These are phyloP conservation scores for Eriosoma lanigerum DNA, from an alignment of 1,140 invertebrate species.

Conservation along the genomic window DNA sequence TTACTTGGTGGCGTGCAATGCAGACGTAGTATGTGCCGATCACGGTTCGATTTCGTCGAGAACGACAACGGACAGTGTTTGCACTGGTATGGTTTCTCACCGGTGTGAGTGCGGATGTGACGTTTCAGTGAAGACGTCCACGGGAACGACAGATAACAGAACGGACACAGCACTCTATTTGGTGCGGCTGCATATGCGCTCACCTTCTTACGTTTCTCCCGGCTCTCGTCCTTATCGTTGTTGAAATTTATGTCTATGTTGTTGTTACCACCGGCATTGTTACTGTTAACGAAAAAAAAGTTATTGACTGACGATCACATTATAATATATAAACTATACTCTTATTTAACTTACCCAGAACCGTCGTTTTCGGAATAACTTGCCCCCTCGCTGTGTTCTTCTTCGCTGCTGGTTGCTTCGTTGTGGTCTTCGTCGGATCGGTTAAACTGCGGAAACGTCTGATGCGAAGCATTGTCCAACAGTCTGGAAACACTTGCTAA, in stretches of 20 bases:
- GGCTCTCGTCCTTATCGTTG: constrained; percentile 58
- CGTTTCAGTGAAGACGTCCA: constrained; percentile 92
- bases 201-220: constrained; percentile 72
- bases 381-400: constrained; percentile 57
- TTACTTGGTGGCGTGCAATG: constrained; percentile 55
- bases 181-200: constrained; percentile 95
- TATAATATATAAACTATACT: not conserved
- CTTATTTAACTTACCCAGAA: constrained; percentile 10
- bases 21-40: constrained; percentile 76
- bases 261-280: constrained; percentile 58
- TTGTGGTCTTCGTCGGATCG: constrained; percentile 57
- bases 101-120: constrained; percentile 91
- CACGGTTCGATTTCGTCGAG: constrained; percentile 96
- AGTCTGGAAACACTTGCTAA: constrained; percentile 75
- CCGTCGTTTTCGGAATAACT: constrained; percentile 44
- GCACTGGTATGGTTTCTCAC: constrained; percentile 95
- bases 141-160: constrained; percentile 89
- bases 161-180: constrained; percentile 87
- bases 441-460: constrained; percentile 66
- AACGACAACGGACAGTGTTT: constrained; percentile 87
- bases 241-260: constrained; percentile 32
- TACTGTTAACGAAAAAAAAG: constrained; percentile 59
- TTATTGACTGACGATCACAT: no score
- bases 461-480: constrained; percentile 76
- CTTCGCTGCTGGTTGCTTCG: constrained; percentile 60